Base-by-base conservation (phyloP, 2,797 vertebrate genomes). In the Cossypha heuglini region DNA sequence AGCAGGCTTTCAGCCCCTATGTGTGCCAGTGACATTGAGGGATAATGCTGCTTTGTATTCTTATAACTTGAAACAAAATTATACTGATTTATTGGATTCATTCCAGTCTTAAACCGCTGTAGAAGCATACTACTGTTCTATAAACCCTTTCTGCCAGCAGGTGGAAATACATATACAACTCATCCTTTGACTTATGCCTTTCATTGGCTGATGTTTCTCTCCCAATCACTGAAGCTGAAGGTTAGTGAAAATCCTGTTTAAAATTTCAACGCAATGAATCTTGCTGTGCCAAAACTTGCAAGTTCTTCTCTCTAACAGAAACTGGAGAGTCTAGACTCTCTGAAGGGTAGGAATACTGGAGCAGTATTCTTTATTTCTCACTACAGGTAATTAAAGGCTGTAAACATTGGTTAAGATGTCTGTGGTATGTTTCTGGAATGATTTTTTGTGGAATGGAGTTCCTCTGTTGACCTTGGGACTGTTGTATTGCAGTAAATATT, bases 101-200 rank as follows among this genome's bases (percentile, higher is more conserved):
- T 59, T 91, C 67, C 45, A 33, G 52, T 22, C 16, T 71, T 73
- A 58, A 89, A 69, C 40, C 2, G 0, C 37, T 82, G 64, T 80
- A 43, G 88, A 87, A 75, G n/a, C 25, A 26, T 59, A 13, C 49
- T 64, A 7, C 43, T 91, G 54, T 73, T 91, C 59, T 86, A 82
- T 72, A 68, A 93, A 88, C n/a, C 19, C 54, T 77, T 88, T 37
- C 82, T 89, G 33, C 93, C 96, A 94, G 84, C 94, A 91, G 91
- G 86, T 96, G 93, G 89, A 95, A 93, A 93, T 79, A 26, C 15
- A 40, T 59, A 74, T 86, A 71, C 78, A 86, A 75, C 62, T 91
- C 76, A 46, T 88, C 20, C 49, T 62, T 68, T 81, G 85, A 57
- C 66, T 94, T 76, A 21, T 6, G 62, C 72, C 72, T 94, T 90